Evolutionary conservation across 2,113 vertebrate species (phyloP).

Genomic region (Mungos mungo): DNA sequence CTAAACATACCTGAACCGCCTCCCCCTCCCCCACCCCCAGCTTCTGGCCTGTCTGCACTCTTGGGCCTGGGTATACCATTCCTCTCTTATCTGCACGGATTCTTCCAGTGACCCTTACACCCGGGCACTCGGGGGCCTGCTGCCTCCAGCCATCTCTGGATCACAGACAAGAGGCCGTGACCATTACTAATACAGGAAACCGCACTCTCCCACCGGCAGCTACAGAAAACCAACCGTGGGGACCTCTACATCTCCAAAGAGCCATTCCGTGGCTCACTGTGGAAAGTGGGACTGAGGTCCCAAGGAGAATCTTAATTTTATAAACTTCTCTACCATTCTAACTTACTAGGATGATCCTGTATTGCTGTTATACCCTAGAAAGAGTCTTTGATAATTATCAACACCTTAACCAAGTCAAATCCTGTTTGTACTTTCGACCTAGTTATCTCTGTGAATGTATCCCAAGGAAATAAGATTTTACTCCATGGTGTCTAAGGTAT

Average conservation of each 20-base stretch:
- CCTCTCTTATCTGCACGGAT: constrained; percentile 28
- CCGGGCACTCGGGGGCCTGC: background rate
- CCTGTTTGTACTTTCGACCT: background rate
- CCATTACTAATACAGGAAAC: background rate
- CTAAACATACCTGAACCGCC: background rate
- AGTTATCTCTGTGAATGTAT: constrained; percentile 22
- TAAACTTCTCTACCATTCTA: background rate
- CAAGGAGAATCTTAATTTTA: background rate
- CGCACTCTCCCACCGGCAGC: background rate
- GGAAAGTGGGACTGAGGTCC: background rate
- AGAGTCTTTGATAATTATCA: background rate
- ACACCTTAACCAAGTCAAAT: background rate
- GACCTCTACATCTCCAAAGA: background rate
- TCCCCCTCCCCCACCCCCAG: background rate
- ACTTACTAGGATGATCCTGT: background rate
- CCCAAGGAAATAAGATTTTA: background rate
- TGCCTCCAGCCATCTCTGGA: background rate
- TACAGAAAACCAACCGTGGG: background rate
- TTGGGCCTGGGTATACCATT: background rate
- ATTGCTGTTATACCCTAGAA: constrained; percentile 4
- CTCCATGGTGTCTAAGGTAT: background rate
- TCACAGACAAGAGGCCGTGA: background rate
- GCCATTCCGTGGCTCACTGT: background rate
- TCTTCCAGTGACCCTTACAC: background rate
- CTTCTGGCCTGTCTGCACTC: background rate